Conservation (phyloP, 2,888 invertebrate genomes). For the Pollenia angustigena region DNA sequence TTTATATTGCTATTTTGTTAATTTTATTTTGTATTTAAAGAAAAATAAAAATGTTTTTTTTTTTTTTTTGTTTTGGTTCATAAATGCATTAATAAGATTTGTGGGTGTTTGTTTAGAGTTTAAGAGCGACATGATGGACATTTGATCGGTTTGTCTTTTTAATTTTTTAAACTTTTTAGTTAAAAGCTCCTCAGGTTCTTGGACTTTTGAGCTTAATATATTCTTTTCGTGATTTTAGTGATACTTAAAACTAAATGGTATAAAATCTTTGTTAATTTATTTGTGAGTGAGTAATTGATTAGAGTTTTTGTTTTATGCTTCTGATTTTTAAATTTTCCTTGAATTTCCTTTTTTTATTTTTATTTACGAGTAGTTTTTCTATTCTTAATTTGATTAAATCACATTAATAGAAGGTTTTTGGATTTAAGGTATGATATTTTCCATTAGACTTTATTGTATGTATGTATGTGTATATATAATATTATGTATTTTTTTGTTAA, state of each 20-base stretch:
- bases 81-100: slow-evolving; percentile 68
- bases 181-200: slow-evolving; percentile 59
- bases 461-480: slow-evolving; percentile 26
- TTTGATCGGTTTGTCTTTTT: slow-evolving; percentile 5
- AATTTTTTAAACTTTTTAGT: slow-evolving; percentile 32
- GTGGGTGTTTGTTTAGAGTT: slow-evolving; percentile 55
- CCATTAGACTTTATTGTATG: slow-evolving; percentile 42
- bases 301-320: slow-evolving; percentile 43
- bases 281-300: slow-evolving; percentile 58
- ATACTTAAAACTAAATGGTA: slow-evolving; percentile 63
- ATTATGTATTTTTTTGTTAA: slow-evolving; percentile 35
- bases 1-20: slow-evolving; percentile 42
- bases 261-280: slow-evolving; percentile 61
- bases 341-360: slow-evolving; percentile 24
- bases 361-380: neutral
- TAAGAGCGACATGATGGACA: slow-evolving; percentile 45
- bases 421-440: slow-evolving; percentile 64
- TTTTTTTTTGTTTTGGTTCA: slow-evolving; percentile 11
- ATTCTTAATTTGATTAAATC: slow-evolving; percentile 61
- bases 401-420: slow-evolving; percentile 67
- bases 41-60: neutral
- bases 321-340: neutral
- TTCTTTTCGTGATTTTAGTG: slow-evolving; percentile 11
- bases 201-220: slow-evolving; percentile 68
- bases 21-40: slow-evolving; percentile 6